Evolutionary conservation across 2,888 invertebrate genomes (phyloP), one percentile per base, ranked within the genome.

Genomic region (Idaea biselata): DNA sequence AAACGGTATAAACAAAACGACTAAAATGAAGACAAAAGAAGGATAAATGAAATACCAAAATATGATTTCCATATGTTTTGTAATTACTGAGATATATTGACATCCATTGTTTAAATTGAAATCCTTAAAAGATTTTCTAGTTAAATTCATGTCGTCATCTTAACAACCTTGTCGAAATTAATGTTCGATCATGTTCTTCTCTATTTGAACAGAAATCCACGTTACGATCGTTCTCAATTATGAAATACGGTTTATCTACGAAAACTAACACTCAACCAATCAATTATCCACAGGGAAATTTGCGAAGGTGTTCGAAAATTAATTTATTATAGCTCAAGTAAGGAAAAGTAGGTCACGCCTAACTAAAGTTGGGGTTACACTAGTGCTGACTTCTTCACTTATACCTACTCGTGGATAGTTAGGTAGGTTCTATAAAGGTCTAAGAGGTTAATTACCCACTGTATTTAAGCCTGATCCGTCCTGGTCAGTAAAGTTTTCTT

Each of bases 281-380:
- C 44, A 44, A 11, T 44, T 44, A 44, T 44, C 44, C 14, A 14
- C 6, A 44, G 44, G 14, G 8, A 44, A 44, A 44, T 44, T 44
- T 44, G 44, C 44, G 44, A 44, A 44, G 44, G 44, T 44, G 44
- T 44, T 44, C 44, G 44, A 44, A 44, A 44, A 14, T 44, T 44
- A 44, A 44, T 44, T 44, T 44, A 44, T 14, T 14, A 44, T 44
- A 44, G 8, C 14, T 14, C 14, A 44, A 14, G 44, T 44, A 14
- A 44, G 44, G 8, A 44, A 44, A 44, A 44, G 44, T 44, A 44
- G 44, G 44, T 44, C 44, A 44, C 44, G 58, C 33, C 55, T 61
- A 63, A 53, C 55, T 56, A 55, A 55, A 55, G 55, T 55, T 55
- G 17, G 3, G 55, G 17, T 18, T 18, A 16, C 11, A 53, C 18